Percentiles rank a stretch among this genome's conserved stretches.
Evolutionary conservation across 2,797 vertebrate species (phyloP).

Genomic region (Anabas testudineus): DNA sequence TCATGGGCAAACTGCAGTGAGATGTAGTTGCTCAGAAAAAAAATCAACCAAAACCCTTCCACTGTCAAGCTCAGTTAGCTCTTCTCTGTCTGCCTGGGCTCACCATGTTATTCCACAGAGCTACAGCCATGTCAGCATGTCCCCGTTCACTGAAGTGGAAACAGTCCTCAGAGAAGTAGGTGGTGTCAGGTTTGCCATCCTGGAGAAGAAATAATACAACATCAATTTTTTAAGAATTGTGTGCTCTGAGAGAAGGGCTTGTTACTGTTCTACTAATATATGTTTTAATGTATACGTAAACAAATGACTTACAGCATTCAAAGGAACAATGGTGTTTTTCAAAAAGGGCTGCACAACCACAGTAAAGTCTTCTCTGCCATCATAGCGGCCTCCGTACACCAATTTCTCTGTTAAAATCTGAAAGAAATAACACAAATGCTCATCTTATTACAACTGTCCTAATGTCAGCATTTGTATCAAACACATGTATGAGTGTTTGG

Average conservation of each 20-base stretch:
- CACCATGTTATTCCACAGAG: constrained; percentile 98
- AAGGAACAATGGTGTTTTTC: constrained; percentile 85
- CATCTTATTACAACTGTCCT: not conserved
- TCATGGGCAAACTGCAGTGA: constrained; percentile 2
- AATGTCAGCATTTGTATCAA: not conserved
- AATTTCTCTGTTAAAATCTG: constrained; percentile 79
- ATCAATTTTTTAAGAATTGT: constrained; percentile 8
- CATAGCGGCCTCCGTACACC: constrained; percentile 80
- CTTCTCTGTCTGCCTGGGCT: constrained; percentile 26
- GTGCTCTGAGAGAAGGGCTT: not conserved
- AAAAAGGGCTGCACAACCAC: constrained; percentile 91
- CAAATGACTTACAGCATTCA: constrained; percentile 82
- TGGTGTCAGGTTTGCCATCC: constrained; percentile 83
- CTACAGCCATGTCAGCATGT: constrained; percentile 90
- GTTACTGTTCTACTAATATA: not conserved
- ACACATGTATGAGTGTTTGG: not conserved
- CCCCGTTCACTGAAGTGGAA: constrained; percentile 91
- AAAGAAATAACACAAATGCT: constrained; percentile 15
- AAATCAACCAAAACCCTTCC: not conserved
- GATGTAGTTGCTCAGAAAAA: constrained; percentile 13
- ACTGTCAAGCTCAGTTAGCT: constrained; percentile 29
- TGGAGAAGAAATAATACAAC: constrained; percentile 68
- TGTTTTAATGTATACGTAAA: constrained; percentile 1
- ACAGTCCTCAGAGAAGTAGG: constrained; percentile 92
- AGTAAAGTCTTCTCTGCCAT: constrained; percentile 87